phyloP scores from a whole-genome alignment of 2,797 vertebrate genomes.

The Austrolebias charrua region DNA sequence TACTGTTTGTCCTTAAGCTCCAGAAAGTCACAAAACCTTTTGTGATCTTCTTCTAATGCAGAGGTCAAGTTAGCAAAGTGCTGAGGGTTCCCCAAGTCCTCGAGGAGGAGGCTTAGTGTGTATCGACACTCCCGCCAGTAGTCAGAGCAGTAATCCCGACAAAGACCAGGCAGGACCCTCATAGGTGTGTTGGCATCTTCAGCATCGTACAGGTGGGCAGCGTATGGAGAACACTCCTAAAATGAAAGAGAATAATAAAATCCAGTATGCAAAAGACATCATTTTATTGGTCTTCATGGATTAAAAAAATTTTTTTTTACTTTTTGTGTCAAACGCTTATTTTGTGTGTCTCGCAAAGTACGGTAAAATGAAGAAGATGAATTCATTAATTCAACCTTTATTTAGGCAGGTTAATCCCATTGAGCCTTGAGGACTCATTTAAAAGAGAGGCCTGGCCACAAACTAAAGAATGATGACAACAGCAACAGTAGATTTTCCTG shows the following conservation, averaged over 20 bases:
- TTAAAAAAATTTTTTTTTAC: too few relatives aligned
- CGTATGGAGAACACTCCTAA: slow-evolving; percentile 85
- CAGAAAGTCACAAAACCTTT: slow-evolving; percentile 77
- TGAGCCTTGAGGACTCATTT: too few relatives aligned
- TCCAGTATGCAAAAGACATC: too few relatives aligned
- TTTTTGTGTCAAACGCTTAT: neutral
- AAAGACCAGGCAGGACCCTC: slow-evolving; percentile 81
- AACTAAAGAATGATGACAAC: too few relatives aligned
- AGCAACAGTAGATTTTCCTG: too few relatives aligned
- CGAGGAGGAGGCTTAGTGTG: slow-evolving; percentile 78
- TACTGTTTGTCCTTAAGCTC: slow-evolving; percentile 83
- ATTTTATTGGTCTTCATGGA: too few relatives aligned
- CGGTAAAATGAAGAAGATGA: slow-evolving; percentile 7
- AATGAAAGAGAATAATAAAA: neutral
- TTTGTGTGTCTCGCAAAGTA: slow-evolving; percentile 15
- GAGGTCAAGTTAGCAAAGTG: slow-evolving; percentile 61
- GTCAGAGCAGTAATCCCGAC: slow-evolving; percentile 76
- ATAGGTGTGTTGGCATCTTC: slow-evolving; percentile 84
- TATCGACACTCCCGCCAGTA: slow-evolving; percentile 83
- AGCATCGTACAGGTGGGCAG: slow-evolving; percentile 84
- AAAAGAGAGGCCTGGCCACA: too few relatives aligned
- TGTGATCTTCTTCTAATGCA: slow-evolving; percentile 70
- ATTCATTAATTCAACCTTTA: too few relatives aligned
- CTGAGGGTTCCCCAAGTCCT: slow-evolving; percentile 40
- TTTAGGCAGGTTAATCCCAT: too few relatives aligned